A percentile compares a stretch with the other conserved stretches of the same genome.
These are phyloP conservation scores for Camponotus floridanus DNA, from an alignment of 1,140 invertebrate species.

Conservation along the genomic window DNA sequence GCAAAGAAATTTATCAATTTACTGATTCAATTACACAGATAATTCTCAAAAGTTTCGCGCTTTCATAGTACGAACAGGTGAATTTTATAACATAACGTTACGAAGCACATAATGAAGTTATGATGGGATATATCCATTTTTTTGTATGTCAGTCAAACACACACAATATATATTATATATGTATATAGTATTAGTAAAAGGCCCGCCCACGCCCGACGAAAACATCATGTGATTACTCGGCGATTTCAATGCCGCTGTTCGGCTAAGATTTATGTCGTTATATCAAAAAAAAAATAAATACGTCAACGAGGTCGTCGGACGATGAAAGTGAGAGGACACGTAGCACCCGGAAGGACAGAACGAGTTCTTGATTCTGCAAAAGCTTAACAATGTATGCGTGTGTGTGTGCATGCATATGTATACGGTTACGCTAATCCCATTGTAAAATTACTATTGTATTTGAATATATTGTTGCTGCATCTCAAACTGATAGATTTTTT, in stretches of 20 bases:
- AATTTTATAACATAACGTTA: not conserved
- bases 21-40: constrained; percentile 35
- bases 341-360: constrained; percentile 72
- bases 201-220: constrained; percentile 13
- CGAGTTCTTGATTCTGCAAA: constrained; percentile 70
- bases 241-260: constrained; percentile 36
- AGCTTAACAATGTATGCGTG: not conserved
- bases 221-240: constrained; percentile 1
- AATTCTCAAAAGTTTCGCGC: not conserved
- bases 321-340: constrained; percentile 83
- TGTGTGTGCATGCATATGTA: not conserved
- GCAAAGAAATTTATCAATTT: constrained; percentile 2
- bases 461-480: not conserved
- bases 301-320: constrained; percentile 80
- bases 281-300: not conserved
- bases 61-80: constrained; percentile 51
- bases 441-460: not conserved
- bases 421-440: not conserved
- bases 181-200: not conserved
- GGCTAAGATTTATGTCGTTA: constrained; percentile 55
- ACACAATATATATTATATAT: no score
- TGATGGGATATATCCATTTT: not conserved
- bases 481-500: not conserved
- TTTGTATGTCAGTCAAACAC: not conserved
- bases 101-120: not conserved